Base-by-base conservation (phyloP, 2,797 vertebrate genomes). In the Cyclura pinguis region DNA sequence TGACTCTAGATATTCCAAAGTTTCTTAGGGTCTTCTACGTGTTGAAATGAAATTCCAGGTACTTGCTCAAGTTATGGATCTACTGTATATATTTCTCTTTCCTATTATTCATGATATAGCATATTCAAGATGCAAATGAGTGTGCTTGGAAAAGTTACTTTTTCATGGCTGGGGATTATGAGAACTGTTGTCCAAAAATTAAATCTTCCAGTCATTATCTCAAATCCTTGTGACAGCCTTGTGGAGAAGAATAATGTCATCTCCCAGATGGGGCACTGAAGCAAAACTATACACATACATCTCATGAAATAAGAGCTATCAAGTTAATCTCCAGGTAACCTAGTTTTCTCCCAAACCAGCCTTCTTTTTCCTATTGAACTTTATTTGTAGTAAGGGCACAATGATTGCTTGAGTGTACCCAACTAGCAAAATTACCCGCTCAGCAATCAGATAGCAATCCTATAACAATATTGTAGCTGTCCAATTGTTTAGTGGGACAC, bases 401-500 rank as follows among this genome's bases (percentile, higher is more conserved):
- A 55, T 18, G 38, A 69, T 32, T 85, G n/a, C 88, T 76, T 5
- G 29, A 76, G n/a, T 16, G 32, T 18, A 57, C 13, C 16, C 29
- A 59, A 50, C 12, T 24, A 84, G 32, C 27, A 38, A 52, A 84
- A 77, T 67, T 35, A 69, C 27, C 38, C n/a, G 29, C 47, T 87
- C 55, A 18, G 7, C 59, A 35, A 38, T 52, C 38, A 35, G 47
- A 73, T 81, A 22, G 42, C 73, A 88, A 82, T 42, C 50, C 67
- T 42, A 35, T n/a, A 82, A 82, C 80, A 82, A 73, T 55, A 88
- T 82, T 73, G 50, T 72, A 50, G 10, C 52, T 69, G 47, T 85
- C 32, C 62, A 85, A 85, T 89, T 69, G 18, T 55, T 80, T n/a
- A 67, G 16, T 6, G 18, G 38, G 80, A 22, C 22, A 24, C 22